phyloP scores from a whole-genome alignment of 2,888 invertebrate genomes.

The Pristionchus maxplancki region DNA sequence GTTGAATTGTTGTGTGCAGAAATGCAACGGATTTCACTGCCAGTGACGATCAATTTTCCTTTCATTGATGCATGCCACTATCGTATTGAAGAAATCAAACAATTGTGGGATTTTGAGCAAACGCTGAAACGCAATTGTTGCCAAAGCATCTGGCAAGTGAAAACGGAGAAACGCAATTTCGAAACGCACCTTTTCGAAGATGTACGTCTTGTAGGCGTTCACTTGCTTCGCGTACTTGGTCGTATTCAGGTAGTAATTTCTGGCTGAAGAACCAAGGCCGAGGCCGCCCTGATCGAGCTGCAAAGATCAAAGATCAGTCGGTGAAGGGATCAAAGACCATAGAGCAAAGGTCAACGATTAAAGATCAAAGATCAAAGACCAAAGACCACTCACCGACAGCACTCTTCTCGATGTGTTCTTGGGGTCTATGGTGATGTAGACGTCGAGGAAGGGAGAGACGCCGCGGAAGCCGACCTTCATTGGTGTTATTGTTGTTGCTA shows the following conservation, averaged over 20 bases:
- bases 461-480: slow-evolving; percentile 58
- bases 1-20: too few relatives aligned
- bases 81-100: not conserved
- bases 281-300: slow-evolving; percentile 75
- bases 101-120: too few relatives aligned
- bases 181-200: slow-evolving; percentile 67
- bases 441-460: slow-evolving; percentile 74
- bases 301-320: not conserved
- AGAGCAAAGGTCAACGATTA: not conserved
- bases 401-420: slow-evolving; percentile 71
- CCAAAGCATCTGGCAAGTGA: too few relatives aligned
- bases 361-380: not conserved
- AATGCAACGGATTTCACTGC: too few relatives aligned
- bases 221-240: slow-evolving; percentile 75
- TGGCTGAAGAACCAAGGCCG: slow-evolving; percentile 74
- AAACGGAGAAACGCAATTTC: too few relatives aligned
- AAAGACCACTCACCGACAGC: slow-evolving; percentile 56
- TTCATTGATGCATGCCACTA: too few relatives aligned
- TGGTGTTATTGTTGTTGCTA: too few relatives aligned
- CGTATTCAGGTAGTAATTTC: slow-evolving; percentile 76
- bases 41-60: too few relatives aligned
- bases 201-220: slow-evolving; percentile 72
- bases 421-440: slow-evolving; percentile 76
- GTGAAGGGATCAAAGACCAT: not conserved
- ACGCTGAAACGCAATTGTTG: too few relatives aligned